Base-by-base conservation (phyloP, 2,797 vertebrate genomes). In the Enteromius anoplus region DNA sequence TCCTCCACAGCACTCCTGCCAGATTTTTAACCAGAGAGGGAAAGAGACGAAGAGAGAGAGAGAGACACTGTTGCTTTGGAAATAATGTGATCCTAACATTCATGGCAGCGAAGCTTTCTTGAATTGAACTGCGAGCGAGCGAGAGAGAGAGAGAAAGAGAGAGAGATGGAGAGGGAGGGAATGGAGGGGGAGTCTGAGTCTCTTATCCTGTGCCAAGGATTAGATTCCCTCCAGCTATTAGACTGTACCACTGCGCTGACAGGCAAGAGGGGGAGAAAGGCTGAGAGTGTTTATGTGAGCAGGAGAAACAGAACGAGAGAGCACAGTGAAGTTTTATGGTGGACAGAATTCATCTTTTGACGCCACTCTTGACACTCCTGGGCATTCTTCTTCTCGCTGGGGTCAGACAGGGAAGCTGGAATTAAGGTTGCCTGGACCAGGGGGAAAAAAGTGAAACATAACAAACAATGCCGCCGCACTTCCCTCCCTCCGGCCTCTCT, bases 121-220 rank as follows among this genome's bases (percentile, higher is more conserved):
- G 88, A 85, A 88, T 85, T 89, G 37, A 9, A 78, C 62, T 73
- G 66, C 26, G 64, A 62, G 72, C 17, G 37, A 23, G 32, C 11
- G 65, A 37, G 53, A 40, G 37, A 64, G 58, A 40, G 37, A 64
- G 58, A 26, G 51, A 75, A 21, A 26, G 73, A 37, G 51, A 76
- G 75, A 81, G 73, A 81, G 29, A 71, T 49, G 47, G 75, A 80
- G 51, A 80, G 68, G 72, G 83, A 73, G 66, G 58, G 73, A 78
- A 64, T 45, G 82, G 78, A 80, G 88, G 90, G 91, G 88, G 86
- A 89, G 91, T 87, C 9, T 88, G 87, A 80, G 88, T 76, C 87
- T 95, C 91, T 95, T 84, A 94, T 93, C 93, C 92, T 91, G 88
- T 94, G 92, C 93, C 93, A 96, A 94, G 93, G 87, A 93, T 94